phyloP scores from a whole-genome alignment of 1,140 invertebrate species.

The Bombus pyrosoma region DNA sequence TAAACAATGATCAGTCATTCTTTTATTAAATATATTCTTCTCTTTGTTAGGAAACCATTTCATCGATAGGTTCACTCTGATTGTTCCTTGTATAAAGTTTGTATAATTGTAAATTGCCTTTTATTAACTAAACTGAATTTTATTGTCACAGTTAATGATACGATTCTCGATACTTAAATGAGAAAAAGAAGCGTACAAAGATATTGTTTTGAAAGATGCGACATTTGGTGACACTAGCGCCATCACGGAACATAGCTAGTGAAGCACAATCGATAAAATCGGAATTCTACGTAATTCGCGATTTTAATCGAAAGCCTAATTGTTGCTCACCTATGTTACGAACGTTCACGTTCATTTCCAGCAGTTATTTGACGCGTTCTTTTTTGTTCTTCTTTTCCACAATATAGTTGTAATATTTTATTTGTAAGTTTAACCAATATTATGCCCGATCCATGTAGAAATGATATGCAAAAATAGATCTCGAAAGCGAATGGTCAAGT shows the following conservation, averaged over 20 bases:
- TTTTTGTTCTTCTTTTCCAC: constrained; percentile 12
- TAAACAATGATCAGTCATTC: neutral
- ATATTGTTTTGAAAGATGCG: neutral
- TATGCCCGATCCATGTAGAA: neutral
- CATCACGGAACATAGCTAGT: neutral
- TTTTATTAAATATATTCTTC: neutral
- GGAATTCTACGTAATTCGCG: neutral
- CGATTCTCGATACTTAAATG: neutral
- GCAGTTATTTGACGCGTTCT: constrained; percentile 12
- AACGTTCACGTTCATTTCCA: constrained; percentile 17
- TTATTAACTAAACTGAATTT: neutral
- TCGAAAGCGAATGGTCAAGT: too few species aligned
- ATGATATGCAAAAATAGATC: neutral
- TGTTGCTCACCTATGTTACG: constrained; percentile 11
- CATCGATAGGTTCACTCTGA: constrained; percentile 3
- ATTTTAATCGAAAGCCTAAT: constrained; percentile 42
- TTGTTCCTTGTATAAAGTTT: constrained; percentile 5
- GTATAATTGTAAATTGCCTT: neutral
- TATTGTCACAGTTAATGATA: neutral
- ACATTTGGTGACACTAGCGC: neutral
- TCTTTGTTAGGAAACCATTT: neutral
- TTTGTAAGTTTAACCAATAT: neutral
- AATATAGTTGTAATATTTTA: neutral
- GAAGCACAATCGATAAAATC: constrained; percentile 12
- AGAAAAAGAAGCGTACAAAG: neutral